Evolutionary conservation across 2,888 invertebrate species (phyloP), one percentile per base, ranked within the genome.

Genomic region (Ennomos quercinarius): DNA sequence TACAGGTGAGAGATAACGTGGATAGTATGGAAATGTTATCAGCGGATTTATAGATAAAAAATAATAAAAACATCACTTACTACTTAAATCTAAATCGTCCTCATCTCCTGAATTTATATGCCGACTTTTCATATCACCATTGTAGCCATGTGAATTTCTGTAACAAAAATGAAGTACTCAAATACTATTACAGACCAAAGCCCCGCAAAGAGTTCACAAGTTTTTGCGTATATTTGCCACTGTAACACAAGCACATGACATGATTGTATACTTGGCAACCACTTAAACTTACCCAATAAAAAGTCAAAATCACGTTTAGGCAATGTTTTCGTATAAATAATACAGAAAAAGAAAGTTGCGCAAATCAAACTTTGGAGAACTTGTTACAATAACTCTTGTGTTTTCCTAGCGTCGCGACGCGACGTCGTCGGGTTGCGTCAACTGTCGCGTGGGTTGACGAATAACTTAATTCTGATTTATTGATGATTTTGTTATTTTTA

Each of bases 71-170:
- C 9, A 49, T 50, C 66, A 89, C 91, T 91, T 65, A 93, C 93
- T 90, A 76, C 89, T 91, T 84, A 93, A 84, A 74, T 93, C 93
- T 80, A 92, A 73, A 53, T 93, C 93, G 62, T 93, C 93, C 72
- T 93, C 93, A 62, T 93, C 93, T n/a, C 89, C 91, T 2, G 93
- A 91, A 72, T 91, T 83, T 74, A 89, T 85, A 66, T 91, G 89
- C 53, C 86, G 84, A 70, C 88, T 71, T 70, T 91, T 91, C 83
- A 81, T 78, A 81, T 94, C 83, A 78, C 94, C 83, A 93, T 94
- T 93, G 76, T 94, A 91, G 10, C 86, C 89, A 64, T 89, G 90
- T 59, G 88, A 83, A 71, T 91, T 80, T 76, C 91, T 92, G 82
- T 34, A 87, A 84, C 50, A 63, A 59, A 35, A 6, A 6, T 6